Conservation (phyloP, 2,888 invertebrate genomes). For the Nomada ferruginata region DNA sequence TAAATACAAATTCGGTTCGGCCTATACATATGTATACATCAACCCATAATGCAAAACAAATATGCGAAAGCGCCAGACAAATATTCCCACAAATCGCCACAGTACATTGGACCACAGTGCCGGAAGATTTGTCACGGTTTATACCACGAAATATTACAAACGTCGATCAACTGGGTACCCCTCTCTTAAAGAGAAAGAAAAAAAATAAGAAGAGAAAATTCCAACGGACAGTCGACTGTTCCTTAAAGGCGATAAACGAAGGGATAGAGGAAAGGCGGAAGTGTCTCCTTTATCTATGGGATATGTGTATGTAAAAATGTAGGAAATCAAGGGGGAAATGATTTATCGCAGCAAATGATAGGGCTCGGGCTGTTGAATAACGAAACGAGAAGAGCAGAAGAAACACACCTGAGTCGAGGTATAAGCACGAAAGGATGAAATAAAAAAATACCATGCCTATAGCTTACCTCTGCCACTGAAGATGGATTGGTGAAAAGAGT, state of each 20-base stretch:
- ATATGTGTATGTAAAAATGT: conserved; percentile 17
- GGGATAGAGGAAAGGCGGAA: background rate
- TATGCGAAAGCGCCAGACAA: background rate
- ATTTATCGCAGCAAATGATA: conserved; percentile 27
- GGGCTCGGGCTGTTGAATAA: background rate
- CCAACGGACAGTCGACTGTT: background rate
- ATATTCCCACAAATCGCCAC: background rate
- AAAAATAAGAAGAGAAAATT: background rate
- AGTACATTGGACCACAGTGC: background rate
- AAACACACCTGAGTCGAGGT: background rate
- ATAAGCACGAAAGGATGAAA: too few relatives aligned
- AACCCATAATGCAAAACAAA: background rate
- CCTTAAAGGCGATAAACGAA: background rate
- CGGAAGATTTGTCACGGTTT: background rate
- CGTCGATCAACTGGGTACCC: conserved; percentile 2
- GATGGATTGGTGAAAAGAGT: too few relatives aligned
- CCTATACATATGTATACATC: too few relatives aligned
- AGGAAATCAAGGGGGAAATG: conserved; percentile 27
- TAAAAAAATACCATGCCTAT: too few relatives aligned
- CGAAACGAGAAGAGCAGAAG: background rate
- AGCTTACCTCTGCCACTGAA: too few relatives aligned
- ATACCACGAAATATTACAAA: background rate
- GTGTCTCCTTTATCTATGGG: conserved; percentile 18
- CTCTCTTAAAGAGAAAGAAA: background rate
- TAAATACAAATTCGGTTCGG: too few relatives aligned